Evolutionary conservation across 2,888 invertebrate genomes (phyloP).

Genomic region (Synergus itoensis): DNA sequence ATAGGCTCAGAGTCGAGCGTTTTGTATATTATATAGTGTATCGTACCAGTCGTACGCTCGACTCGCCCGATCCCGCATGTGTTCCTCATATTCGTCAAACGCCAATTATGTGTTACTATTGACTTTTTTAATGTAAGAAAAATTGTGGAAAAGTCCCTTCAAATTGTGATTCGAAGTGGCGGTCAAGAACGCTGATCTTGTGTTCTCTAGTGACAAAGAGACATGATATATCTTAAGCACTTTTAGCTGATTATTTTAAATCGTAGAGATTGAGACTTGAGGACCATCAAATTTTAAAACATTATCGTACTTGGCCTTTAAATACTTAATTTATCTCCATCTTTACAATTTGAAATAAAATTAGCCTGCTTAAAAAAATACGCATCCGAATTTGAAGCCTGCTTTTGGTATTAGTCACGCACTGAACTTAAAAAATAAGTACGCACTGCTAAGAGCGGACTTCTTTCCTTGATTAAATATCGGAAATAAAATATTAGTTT

Average conservation of each 20-base stretch:
- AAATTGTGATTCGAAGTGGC: conserved; percentile 13
- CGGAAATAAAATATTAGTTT: background rate
- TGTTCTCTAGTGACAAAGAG: conserved; percentile 16
- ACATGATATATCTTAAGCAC: background rate
- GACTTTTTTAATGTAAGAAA: background rate
- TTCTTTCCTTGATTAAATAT: conserved; percentile 1
- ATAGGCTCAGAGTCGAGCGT: conserved; percentile 44
- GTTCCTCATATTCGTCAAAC: background rate
- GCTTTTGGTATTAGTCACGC: conserved; percentile 41
- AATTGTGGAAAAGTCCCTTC: background rate
- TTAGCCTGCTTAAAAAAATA: conserved; percentile 14
- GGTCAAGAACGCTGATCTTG: background rate
- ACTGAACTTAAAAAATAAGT: conserved; percentile 29
- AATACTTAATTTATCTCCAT: background rate
- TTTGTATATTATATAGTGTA: conserved; percentile 38
- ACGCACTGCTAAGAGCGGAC: conserved; percentile 37
- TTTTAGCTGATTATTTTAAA: conserved; percentile 5
- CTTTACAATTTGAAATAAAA: background rate
- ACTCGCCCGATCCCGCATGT: conserved; percentile 26
- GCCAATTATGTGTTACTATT: conserved; percentile 2
- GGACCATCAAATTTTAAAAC: background rate
- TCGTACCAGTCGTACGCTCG: conserved; percentile 24
- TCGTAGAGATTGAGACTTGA: background rate
- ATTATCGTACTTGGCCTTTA: background rate
- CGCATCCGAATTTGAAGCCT: conserved; percentile 33